Percentiles rank a stretch among this genome's conserved stretches.
These are phyloP conservation scores for Xestobium rufovillosum DNA, from an alignment of 2,888 invertebrate species.

Conservation along the genomic window DNA sequence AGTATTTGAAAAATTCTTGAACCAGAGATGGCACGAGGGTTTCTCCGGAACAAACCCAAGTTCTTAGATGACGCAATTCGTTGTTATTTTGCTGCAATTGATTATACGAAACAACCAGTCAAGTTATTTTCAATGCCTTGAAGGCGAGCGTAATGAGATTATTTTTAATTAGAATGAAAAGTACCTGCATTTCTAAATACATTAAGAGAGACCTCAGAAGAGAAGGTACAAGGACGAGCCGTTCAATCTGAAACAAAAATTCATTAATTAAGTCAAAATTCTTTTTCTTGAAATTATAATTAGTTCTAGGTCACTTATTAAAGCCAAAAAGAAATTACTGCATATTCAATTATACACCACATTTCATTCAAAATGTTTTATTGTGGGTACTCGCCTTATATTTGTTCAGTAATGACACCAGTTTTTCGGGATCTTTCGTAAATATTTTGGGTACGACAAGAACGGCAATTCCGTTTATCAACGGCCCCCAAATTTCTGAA, in stretches of 20 bases:
- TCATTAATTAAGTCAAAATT: too few species aligned
- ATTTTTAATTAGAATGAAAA: constrained; percentile 7
- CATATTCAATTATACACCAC: too few species aligned
- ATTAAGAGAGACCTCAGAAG: constrained; percentile 70
- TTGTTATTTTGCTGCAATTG: constrained; percentile 42
- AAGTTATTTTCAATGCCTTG: too few species aligned
- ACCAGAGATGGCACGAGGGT: constrained; percentile 64
- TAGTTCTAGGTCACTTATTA: too few species aligned
- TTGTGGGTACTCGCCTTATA: constrained; percentile 59
- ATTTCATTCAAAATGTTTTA: too few species aligned
- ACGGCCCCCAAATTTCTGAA: constrained; percentile 79
- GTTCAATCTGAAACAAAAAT: constrained; percentile 53
- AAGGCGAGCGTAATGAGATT: constrained; percentile 1
- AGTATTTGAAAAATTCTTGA: constrained; percentile 67
- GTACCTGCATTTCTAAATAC: constrained; percentile 57
- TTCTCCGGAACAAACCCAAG: constrained; percentile 87
- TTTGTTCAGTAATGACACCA: constrained; percentile 60
- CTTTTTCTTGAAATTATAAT: too few species aligned
- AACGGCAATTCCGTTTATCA: constrained; percentile 64
- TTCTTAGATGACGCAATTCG: constrained; percentile 53
- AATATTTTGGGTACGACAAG: constrained; percentile 65
- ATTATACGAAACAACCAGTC: constrained; percentile 10
- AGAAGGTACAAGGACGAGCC: constrained; percentile 80
- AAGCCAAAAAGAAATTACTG: too few species aligned
- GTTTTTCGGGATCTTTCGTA: constrained; percentile 70